A percentile compares a stretch with the other conserved stretches of the same genome.
phyloP scores from a whole-genome alignment of 2,888 invertebrate genomes.

The Willowsia nigromaculata region DNA sequence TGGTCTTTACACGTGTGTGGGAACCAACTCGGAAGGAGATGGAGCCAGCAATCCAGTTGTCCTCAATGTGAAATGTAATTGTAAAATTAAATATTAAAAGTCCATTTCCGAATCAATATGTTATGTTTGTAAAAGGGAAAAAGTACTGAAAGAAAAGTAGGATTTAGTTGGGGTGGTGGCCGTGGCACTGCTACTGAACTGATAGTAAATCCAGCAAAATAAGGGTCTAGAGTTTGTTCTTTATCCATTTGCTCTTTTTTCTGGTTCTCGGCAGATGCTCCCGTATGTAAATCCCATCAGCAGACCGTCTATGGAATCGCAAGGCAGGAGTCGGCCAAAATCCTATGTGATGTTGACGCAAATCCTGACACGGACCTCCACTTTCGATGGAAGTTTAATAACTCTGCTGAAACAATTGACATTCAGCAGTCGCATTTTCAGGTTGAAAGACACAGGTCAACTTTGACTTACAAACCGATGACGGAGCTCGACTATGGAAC shows the following conservation, averaged over 20 bases:
- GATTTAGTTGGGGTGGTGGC: background rate
- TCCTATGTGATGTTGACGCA: slow-evolving; percentile 87
- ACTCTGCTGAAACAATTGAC: slow-evolving; percentile 86
- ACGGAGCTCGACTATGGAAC: slow-evolving; percentile 86
- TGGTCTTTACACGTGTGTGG: slow-evolving; percentile 93
- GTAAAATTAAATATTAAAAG: slow-evolving; percentile 67
- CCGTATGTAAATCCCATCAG: slow-evolving; percentile 87
- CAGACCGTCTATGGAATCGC: slow-evolving; percentile 87
- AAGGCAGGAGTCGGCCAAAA: slow-evolving; percentile 85
- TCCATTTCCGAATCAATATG: slow-evolving; percentile 43
- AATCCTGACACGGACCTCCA: slow-evolving; percentile 86
- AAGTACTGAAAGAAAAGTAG: background rate
- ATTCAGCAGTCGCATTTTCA: slow-evolving; percentile 85
- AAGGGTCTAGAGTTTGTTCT: background rate
- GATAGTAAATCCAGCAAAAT: background rate
- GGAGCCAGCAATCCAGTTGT: slow-evolving; percentile 92
- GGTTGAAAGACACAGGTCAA: slow-evolving; percentile 85
- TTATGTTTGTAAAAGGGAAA: background rate
- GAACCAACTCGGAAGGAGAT: slow-evolving; percentile 92
- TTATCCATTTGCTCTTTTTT: slow-evolving; percentile 6
- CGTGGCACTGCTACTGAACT: background rate
- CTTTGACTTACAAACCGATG: slow-evolving; percentile 86
- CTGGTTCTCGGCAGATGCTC: slow-evolving; percentile 83
- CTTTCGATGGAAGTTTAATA: slow-evolving; percentile 90
- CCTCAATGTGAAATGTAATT: slow-evolving; percentile 92